These are phyloP conservation scores for Erpobdella octoculata DNA, from an alignment of 2,888 invertebrate species.

Conservation along the genomic window DNA sequence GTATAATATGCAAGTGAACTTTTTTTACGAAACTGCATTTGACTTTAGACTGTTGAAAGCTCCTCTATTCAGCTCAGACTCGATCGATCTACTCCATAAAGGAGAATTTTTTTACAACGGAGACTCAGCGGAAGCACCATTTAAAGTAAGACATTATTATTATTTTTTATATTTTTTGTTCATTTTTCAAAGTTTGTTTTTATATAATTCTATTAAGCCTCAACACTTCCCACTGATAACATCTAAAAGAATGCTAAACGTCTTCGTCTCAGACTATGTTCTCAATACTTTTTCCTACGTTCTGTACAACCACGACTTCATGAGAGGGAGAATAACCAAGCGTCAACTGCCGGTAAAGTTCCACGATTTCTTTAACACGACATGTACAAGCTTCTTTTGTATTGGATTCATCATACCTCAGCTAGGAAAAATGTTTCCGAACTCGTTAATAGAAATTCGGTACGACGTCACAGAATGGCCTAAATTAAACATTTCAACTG, in stretches of 20 bases:
- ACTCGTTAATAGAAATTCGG: background rate
- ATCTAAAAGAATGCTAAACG: background rate
- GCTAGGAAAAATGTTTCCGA: background rate
- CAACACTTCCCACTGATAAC: background rate
- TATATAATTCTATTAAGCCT: background rate
- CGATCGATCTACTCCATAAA: background rate
- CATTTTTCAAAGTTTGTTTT: too few species aligned
- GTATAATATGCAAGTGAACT: background rate
- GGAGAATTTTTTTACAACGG: background rate
- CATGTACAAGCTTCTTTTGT: conserved; percentile 6
- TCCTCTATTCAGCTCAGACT: background rate
- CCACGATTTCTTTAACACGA: conserved; percentile 8
- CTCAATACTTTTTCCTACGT: background rate
- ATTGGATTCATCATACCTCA: conserved; percentile 8
- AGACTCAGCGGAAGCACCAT: background rate
- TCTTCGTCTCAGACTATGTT: background rate
- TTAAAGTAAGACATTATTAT: background rate
- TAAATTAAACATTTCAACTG: background rate
- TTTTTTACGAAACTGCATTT: background rate
- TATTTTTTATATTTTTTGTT: too few species aligned
- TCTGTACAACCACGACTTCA: background rate
- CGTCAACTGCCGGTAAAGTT: background rate
- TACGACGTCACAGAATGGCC: background rate
- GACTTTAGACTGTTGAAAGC: background rate
- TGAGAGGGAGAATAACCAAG: background rate